Base-by-base conservation (phyloP, 1,140 invertebrate genomes). In the Cydia splendana region DNA sequence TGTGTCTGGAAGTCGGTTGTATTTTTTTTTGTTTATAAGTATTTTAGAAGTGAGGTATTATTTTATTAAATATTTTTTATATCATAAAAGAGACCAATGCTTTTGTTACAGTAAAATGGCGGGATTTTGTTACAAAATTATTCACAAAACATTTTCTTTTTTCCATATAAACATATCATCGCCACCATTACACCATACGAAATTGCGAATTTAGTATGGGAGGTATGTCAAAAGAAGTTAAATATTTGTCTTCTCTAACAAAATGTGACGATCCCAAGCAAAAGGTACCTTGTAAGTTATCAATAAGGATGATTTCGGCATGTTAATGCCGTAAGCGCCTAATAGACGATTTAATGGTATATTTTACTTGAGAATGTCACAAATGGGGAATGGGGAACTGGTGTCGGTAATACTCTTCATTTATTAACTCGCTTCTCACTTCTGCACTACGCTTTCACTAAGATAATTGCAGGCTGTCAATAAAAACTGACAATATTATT, bases 121-220 rank as follows among this genome's bases (percentile, higher is more conserved):
- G 67, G 34, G 67, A 71, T 71, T 71, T 71, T 18, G 45, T 71
- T 71, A 71, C 67, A 71, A 71, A 71, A 71, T 71, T 45, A 7
- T 71, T 71, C 67, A 71, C 67, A 71, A 71, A 71, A 71, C 67
- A 71, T 79, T 76, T 84, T 84, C 84, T 82, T 80, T 84, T 86
- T 87, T 85, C 74, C 86, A 87, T 85, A 88, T 81, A 82, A 76
- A 75, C 18, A 79, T 81, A 80, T 71, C 83, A 71, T 74, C 77
- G 73, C 75, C 77, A 80, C 81, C 86, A 83, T 86, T 83, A 83
- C 86, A 80, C 77, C 79, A 80, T 83, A 82, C 77, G 76, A 81
- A 82, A 78, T 78, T 76, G 75, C 75, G 75, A 75, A 65, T 79
- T 78, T 85, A 87, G 86, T 84, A 76, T 80, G 85, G 82, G 82